A percentile compares a stretch with the other conserved stretches of the same genome.
phyloP scores from a whole-genome alignment of 1,140 invertebrate species.

The Delia radicum region DNA sequence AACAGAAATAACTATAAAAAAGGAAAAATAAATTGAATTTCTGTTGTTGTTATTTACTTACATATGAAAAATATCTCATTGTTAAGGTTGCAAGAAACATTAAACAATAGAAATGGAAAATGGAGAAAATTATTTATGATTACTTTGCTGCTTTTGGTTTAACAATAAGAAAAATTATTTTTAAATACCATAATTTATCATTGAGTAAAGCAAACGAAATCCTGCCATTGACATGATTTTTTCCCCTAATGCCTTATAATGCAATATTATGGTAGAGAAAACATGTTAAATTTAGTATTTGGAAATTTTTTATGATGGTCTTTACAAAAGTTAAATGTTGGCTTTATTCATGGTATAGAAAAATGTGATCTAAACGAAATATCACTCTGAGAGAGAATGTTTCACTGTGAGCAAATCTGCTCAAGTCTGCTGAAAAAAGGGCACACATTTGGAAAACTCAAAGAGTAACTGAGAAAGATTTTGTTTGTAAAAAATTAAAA shows the following conservation, averaged over 20 bases:
- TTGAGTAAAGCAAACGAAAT: background rate
- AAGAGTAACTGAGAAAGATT: no score
- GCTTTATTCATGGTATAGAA: no score
- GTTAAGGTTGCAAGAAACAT: background rate
- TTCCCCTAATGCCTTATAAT: background rate
- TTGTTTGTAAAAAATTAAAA: no score
- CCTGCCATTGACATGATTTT: slow-evolving; percentile 12
- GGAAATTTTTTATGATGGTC: no score
- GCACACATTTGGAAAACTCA: no score
- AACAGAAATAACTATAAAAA: background rate
- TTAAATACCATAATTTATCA: slow-evolving; percentile 18
- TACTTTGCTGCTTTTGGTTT: background rate
- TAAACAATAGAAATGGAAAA: background rate
- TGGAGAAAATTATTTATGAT: background rate
- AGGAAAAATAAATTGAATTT: background rate
- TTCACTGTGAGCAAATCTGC: no score
- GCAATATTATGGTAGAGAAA: background rate
- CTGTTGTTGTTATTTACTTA: background rate
- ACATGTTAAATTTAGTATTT: no score
- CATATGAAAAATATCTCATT: no score
- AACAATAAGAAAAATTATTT: slow-evolving; percentile 13
- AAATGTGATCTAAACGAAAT: no score
- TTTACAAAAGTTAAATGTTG: no score
- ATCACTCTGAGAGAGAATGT: no score
- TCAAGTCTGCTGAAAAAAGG: no score